These are phyloP conservation scores for Dendrolimus kikuchii DNA, from an alignment of 1,140 invertebrate genomes.

Conservation along the genomic window DNA sequence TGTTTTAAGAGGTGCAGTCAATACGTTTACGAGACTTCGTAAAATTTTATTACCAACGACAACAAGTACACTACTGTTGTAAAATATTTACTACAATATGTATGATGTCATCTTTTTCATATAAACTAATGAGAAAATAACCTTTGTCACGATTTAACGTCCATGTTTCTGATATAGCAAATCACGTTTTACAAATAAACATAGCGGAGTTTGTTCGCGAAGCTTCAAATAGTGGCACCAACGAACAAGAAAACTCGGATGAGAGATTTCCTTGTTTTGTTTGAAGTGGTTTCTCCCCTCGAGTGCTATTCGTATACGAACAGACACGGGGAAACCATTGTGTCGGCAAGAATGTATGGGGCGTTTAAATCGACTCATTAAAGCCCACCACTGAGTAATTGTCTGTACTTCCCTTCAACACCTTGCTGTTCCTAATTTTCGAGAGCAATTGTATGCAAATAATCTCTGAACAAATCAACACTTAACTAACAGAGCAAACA, in stretches of 20 bases:
- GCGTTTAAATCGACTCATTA: constrained; percentile 37
- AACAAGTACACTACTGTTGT: constrained; percentile 17
- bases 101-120: constrained; percentile 16
- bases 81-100: constrained; percentile 17
- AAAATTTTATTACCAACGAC: constrained; percentile 24
- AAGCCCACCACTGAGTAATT: constrained; percentile 26
- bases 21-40: constrained; percentile 10
- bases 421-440: constrained; percentile 21
- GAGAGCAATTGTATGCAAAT: constrained; percentile 7
- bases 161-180: too few relatives aligned
- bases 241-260: constrained; percentile 46
- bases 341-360: constrained; percentile 34
- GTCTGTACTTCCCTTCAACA: constrained; percentile 18
- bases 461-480: not conserved
- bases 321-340: constrained; percentile 36
- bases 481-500: too few relatives aligned
- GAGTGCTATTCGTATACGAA: constrained; percentile 30
- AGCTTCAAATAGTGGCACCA: constrained; percentile 4
- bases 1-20: constrained; percentile 12
- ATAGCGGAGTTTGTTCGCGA: not conserved
- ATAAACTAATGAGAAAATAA: constrained; percentile 3
- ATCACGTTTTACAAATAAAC: too few relatives aligned
- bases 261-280: constrained; percentile 58
- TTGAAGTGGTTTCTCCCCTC: constrained; percentile 55
- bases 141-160: not conserved